A percentile compares a stretch with the other conserved stretches of the same genome.
Evolutionary conservation across 53 echinoderm and acorn worm genomes (phyloP).

Genomic region (Echinarachnius parma): DNA sequence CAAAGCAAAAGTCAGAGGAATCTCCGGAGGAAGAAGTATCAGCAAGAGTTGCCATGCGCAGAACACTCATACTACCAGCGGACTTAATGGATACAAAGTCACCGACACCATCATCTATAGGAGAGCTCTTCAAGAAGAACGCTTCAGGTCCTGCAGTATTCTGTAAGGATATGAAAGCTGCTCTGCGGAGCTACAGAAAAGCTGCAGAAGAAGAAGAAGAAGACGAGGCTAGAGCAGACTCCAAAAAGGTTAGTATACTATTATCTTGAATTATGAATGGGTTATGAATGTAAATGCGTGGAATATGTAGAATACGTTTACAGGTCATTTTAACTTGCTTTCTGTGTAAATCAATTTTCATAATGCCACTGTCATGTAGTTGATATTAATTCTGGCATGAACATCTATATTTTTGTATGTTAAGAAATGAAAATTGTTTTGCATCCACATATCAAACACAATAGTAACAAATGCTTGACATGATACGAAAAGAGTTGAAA

Average conservation of each 20-base stretch:
- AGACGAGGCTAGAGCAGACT: conserved; percentile 2
- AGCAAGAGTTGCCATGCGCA: neutral
- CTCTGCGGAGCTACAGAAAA: conserved; percentile 32
- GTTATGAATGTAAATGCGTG: too few relatives aligned
- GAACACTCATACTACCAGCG: conserved; percentile 2
- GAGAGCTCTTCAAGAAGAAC: conserved; percentile 44
- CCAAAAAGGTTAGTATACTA: conserved; percentile 8
- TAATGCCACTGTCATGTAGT: too few relatives aligned
- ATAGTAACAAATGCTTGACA: too few relatives aligned
- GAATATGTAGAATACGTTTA: too few relatives aligned
- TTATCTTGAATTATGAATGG: too few relatives aligned
- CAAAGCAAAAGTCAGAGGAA: neutral
- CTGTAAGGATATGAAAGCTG: conserved; percentile 18
- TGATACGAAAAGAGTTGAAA: too few relatives aligned
- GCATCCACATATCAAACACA: too few relatives aligned
- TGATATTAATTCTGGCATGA: too few relatives aligned
- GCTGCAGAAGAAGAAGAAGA: conserved; percentile 33
- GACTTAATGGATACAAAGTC: conserved; percentile 1
- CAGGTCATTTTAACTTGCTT: too few relatives aligned
- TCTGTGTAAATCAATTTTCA: too few relatives aligned
- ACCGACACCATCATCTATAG: conserved; percentile 31
- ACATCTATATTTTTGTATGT: too few relatives aligned
- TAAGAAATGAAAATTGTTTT: too few relatives aligned
- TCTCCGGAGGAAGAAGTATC: neutral
- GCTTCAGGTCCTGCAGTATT: conserved; percentile 2